These are phyloP conservation scores for Lottia scabra DNA, from an alignment of 2,888 invertebrate genomes.

Conservation along the genomic window DNA sequence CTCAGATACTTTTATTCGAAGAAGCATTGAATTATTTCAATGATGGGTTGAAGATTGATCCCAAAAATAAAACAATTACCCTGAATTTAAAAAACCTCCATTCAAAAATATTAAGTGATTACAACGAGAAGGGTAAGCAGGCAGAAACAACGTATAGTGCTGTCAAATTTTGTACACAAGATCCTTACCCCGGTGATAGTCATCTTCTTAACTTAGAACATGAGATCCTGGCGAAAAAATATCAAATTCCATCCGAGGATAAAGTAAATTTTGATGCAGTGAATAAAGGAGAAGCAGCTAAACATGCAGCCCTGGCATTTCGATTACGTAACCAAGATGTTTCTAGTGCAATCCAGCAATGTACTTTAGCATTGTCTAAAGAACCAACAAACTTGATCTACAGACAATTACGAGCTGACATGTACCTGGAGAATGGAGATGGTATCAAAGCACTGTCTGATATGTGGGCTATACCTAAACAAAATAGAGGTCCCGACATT, in stretches of 20 bases:
- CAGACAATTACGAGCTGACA: constrained; percentile 46
- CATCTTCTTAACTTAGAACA: constrained; percentile 47
- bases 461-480: constrained; percentile 50
- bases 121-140: constrained; percentile 29
- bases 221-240: constrained; percentile 51
- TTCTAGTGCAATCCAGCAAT: constrained; percentile 40
- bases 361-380: constrained; percentile 31
- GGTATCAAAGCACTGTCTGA: constrained; percentile 45
- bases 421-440: constrained; percentile 40
- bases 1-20: constrained; percentile 40
- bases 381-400: constrained; percentile 38
- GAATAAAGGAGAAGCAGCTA: constrained; percentile 21
- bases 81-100: constrained; percentile 47
- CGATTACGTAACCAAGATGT: constrained; percentile 29
- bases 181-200: constrained; percentile 57
- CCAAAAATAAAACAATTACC: constrained; percentile 41
- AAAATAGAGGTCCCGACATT: constrained; percentile 44
- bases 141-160: constrained; percentile 51
- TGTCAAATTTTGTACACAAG: constrained; percentile 50
- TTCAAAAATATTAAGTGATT: constrained; percentile 42
- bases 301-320: constrained; percentile 16
- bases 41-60: constrained; percentile 46
- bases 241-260: constrained; percentile 38
- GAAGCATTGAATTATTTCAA: constrained; percentile 51
- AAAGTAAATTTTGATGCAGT: constrained; percentile 14